Conservation (phyloP, 2,113 vertebrate species). For the human region GRCh38 chr7:122703501-122704000, state of each 20-base stretch:
- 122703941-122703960: background rate
- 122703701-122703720: background rate
- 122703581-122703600: background rate
- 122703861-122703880: background rate
- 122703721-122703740: background rate
- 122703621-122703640: background rate
- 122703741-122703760: background rate
- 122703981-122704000: background rate
- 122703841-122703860: background rate
- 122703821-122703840: background rate
- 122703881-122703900: background rate
- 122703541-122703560: background rate
- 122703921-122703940: background rate
- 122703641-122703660: background rate
- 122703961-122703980: background rate
- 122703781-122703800: background rate
- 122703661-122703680: background rate
- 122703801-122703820: background rate
- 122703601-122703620: background rate
- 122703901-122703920: background rate
- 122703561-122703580: background rate
- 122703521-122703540: background rate
- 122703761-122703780: background rate
- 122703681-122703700: background rate
- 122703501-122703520: background rate